Conservation (phyloP, 1,140 invertebrate genomes). For the Listronotus oregonensis region DNA sequence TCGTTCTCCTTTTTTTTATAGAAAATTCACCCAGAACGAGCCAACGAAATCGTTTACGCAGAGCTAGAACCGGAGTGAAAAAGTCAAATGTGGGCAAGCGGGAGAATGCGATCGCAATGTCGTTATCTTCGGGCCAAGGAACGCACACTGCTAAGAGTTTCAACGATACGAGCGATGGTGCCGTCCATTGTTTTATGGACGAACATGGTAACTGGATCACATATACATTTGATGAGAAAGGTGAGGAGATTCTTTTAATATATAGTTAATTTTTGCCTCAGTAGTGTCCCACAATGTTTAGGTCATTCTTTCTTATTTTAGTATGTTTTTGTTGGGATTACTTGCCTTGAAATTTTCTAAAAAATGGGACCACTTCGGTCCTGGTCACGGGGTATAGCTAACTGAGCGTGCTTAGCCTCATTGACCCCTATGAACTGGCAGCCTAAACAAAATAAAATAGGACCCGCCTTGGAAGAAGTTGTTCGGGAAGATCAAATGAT, state of each 20-base stretch:
- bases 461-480: no score
- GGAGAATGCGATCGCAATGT: slow-evolving; percentile 47
- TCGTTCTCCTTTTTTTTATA: background rate
- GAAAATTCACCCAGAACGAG: slow-evolving; percentile 32
- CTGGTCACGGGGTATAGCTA: no score
- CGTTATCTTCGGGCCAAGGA: slow-evolving; percentile 57
- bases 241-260: slow-evolving; percentile 40
- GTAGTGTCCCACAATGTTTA: no score
- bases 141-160: slow-evolving; percentile 80
- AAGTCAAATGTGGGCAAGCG: slow-evolving; percentile 46
- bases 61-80: slow-evolving; percentile 26
- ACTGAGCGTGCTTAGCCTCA: no score
- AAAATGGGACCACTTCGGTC: no score
- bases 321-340: no score
- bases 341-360: no score
- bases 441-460: no score
- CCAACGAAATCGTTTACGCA: slow-evolving; percentile 21
- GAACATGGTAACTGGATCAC: slow-evolving; percentile 75
- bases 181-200: slow-evolving; percentile 83
- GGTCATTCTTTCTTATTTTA: no score
- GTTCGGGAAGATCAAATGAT: no score
- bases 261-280: no score
- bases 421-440: no score
- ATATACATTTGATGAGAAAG: slow-evolving; percentile 86
- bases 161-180: slow-evolving; percentile 85